These are phyloP conservation scores for Rosalia funebris DNA, from an alignment of 2,888 invertebrate genomes.

Conservation along the genomic window DNA sequence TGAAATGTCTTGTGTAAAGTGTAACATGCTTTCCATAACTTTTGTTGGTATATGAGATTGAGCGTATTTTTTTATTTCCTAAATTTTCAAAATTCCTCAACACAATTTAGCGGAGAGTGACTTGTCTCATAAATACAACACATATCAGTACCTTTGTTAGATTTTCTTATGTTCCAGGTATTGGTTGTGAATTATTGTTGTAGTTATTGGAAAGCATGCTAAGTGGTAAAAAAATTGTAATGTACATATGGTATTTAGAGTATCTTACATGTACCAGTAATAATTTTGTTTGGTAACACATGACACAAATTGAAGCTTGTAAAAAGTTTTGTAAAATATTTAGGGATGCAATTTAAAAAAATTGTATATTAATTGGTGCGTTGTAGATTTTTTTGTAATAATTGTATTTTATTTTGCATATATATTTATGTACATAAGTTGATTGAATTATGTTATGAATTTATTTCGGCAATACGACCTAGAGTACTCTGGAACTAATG, in stretches of 20 bases:
- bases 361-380: conserved; percentile 56
- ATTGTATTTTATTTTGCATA: conserved; percentile 56
- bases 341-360: conserved; percentile 27
- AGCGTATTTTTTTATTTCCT: no score
- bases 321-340: conserved; percentile 46
- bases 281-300: conserved; percentile 33
- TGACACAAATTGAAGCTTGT: conserved; percentile 23
- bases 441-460: conserved; percentile 22
- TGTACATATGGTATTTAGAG: conserved; percentile 35
- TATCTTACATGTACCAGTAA: conserved; percentile 28
- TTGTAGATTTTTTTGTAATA: conserved; percentile 58
- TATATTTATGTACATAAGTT: conserved; percentile 55
- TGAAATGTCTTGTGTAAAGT: background rate
- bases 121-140: background rate
- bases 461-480: conserved; percentile 19
- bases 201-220: conserved; percentile 5
- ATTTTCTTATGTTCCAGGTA: no score
- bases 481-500: conserved; percentile 25
- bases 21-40: conserved; percentile 13
- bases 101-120: no score
- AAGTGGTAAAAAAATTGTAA: conserved; percentile 1
- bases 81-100: no score
- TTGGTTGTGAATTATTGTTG: no score
- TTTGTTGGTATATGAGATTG: background rate
- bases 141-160: background rate